Base-by-base conservation (phyloP, 1,140 invertebrate genomes). In the Dolichoris vasculosae region DNA sequence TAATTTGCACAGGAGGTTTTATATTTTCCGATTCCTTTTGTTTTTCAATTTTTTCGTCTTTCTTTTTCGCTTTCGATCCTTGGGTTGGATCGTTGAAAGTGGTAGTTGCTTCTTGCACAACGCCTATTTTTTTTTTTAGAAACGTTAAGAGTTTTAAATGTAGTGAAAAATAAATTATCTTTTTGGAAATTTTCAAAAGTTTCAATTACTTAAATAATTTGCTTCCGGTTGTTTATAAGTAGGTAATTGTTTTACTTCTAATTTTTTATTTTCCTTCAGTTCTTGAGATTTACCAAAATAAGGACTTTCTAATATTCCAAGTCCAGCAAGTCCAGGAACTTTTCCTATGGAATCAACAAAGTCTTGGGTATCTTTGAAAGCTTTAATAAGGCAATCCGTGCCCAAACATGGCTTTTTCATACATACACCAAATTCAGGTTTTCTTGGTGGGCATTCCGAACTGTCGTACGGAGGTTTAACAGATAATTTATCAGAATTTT, bases 221-320 rank as follows among this genome's bases (percentile, higher is more conserved):
- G 17, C 17, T 64, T 83, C 80, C 23, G 46, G 20, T 26, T 46
- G 15, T 64, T 81, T 75, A 55, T 40, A 40, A 32, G 9, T 26
- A 30, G 64, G 17, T 32, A 20, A 0, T 73, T 15, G 13, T 63
- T 71, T 77, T 6, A 64, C 78, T 26, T 87, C 86, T n/a, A n/a
- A 6, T 67, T 75, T 64, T 80, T 51, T 84, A 23, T n/a, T 32
- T 59, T 83, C 78, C 13, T 55, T 78, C 23, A 30, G 11, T 40
- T 86, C 71, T 15, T 81, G 20, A 40, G 30, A 67, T 35, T 86
- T 87, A 8, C 86, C 86, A 59, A 90, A 92, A 63, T 89, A 91
- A 26, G 91, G 92, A 81, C 91, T 92, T 38, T 92, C 91, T 86
- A 88, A 89, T 71, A 92, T 82, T 7, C 91, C 90, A 0, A 92